phyloP scores from a whole-genome alignment of 2,113 vertebrate species.

The Rutilus rutilus region DNA sequence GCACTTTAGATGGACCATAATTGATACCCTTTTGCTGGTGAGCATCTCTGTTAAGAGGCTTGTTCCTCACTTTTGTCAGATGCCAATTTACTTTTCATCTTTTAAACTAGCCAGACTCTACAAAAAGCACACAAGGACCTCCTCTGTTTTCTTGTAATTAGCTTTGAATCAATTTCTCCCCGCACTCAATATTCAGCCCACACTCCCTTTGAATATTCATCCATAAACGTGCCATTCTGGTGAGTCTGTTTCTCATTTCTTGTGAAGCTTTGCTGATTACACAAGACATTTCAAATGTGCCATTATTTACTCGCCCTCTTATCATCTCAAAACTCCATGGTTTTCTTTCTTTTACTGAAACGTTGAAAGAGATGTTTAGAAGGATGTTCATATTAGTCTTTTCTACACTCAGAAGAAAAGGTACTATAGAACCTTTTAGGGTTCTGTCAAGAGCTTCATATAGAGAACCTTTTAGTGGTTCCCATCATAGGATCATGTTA shows the following conservation, averaged over 20 bases:
- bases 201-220: conserved; percentile 35
- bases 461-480: too few relatives aligned
- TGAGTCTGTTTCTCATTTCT: background rate
- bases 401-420: background rate
- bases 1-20: conserved; percentile 48
- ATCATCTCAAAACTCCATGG: background rate
- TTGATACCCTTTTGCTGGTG: conserved; percentile 52
- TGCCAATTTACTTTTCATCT: conserved; percentile 49
- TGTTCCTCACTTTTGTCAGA: conserved; percentile 27
- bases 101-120: conserved; percentile 29
- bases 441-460: too few relatives aligned
- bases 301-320: background rate
- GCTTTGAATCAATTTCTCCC: conserved; percentile 22
- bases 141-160: conserved; percentile 56
- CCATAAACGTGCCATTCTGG: conserved; percentile 7
- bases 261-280: too few relatives aligned
- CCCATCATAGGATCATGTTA: too few relatives aligned
- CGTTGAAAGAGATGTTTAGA: background rate
- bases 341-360: background rate
- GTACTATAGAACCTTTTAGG: too few relatives aligned
- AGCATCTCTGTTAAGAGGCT: conserved; percentile 31
- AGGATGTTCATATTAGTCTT: background rate
- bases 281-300: background rate
- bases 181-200: conserved; percentile 31
- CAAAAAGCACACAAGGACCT: conserved; percentile 30